Conservation (phyloP, 2,888 invertebrate genomes). For the Metacarcinus magister region DNA sequence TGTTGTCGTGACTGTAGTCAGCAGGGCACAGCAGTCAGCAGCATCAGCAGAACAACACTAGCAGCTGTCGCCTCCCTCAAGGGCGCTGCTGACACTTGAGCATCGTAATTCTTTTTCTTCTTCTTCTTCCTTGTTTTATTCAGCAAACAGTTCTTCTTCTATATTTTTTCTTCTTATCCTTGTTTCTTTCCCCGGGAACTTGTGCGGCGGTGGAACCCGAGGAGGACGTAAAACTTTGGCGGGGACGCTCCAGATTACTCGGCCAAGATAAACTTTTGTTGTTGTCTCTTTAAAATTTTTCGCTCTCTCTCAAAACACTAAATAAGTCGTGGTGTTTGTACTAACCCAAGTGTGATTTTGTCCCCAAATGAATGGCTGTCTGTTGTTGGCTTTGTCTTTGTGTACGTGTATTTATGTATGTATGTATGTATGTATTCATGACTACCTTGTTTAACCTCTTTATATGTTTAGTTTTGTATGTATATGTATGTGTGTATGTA, state of each 20-base stretch:
- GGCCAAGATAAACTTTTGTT: slow-evolving; percentile 7
- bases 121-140: neutral
- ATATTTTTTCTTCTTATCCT: neutral
- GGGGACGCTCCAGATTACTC: slow-evolving; percentile 10
- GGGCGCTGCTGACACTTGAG: neutral
- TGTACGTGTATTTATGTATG: neutral
- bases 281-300: slow-evolving; percentile 21
- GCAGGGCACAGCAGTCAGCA: neutral
- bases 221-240: slow-evolving; percentile 3
- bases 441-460: neutral
- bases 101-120: neutral
- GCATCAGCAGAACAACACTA: neutral
- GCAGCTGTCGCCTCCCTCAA: neutral
- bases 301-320: neutral
- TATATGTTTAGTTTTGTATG: neutral
- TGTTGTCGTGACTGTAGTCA: neutral
- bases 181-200: neutral
- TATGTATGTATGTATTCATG: neutral
- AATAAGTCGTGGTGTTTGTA: neutral
- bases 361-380: neutral
- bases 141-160: neutral
- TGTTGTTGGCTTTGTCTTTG: no score
- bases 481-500: neutral
- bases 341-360: neutral
- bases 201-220: neutral